Evolutionary conservation across 2,888 invertebrate species (phyloP).

Genomic region (Salpingus planirostris): DNA sequence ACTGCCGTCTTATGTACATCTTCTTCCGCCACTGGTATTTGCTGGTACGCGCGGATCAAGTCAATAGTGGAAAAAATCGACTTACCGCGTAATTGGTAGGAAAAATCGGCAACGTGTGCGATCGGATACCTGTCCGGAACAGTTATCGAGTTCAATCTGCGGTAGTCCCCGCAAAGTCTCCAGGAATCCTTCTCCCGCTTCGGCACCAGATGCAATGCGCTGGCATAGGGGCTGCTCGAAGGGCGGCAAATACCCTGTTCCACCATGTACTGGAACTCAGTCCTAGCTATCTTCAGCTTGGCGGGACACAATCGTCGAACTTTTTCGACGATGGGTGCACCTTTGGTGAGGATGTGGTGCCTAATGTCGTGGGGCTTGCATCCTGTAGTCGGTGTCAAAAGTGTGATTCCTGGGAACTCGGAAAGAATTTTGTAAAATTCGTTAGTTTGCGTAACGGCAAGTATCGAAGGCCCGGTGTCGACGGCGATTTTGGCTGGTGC

Average conservation of each 20-base stretch:
- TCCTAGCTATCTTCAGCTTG: constrained; percentile 21
- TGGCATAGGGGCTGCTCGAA: no score
- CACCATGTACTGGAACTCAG: constrained; percentile 25
- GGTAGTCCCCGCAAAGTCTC: constrained; percentile 36
- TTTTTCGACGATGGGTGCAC: constrained; percentile 24
- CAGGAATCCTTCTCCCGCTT: constrained; percentile 23
- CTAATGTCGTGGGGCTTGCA: constrained; percentile 8
- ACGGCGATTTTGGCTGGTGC: not conserved
- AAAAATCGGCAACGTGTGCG: constrained; percentile 27
- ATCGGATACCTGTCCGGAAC: constrained; percentile 22
- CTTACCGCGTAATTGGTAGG: constrained; percentile 16
- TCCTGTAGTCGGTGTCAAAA: not conserved
- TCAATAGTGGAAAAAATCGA: no score
- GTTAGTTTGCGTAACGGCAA: constrained; percentile 2
- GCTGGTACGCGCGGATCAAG: no score
- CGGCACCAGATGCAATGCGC: constrained; percentile 23
- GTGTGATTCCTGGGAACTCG: constrained; percentile 6
- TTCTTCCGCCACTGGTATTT: no score
- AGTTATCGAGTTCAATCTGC: constrained; percentile 26
- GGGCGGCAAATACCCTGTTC: no score
- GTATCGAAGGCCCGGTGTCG: not conserved
- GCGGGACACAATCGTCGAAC: constrained; percentile 28
- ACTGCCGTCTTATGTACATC: no score
- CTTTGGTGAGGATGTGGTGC: constrained; percentile 23
- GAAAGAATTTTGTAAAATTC: constrained; percentile 2